These are phyloP conservation scores for Ephialtes manifestator DNA, from an alignment of 2,888 invertebrate species.

Conservation along the genomic window DNA sequence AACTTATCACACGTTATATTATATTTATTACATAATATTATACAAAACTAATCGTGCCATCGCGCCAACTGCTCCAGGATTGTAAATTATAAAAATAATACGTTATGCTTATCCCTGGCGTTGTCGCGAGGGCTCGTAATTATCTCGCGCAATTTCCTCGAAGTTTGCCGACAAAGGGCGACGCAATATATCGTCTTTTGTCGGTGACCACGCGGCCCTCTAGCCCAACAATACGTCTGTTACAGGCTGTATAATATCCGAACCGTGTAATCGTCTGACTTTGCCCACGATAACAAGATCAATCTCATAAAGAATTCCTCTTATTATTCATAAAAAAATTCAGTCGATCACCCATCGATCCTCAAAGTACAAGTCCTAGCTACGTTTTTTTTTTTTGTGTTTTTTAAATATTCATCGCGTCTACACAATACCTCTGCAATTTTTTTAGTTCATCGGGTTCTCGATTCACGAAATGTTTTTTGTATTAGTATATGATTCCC, in stretches of 20 bases:
- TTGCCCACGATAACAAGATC: background rate
- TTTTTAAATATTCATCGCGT: too few species aligned
- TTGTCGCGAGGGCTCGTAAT: constrained; percentile 73
- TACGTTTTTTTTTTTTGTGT: constrained; percentile 37
- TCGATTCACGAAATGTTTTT: constrained; percentile 31
- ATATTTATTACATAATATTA: constrained; percentile 71
- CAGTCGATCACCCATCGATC: constrained; percentile 18
- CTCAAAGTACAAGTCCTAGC: constrained; percentile 49
- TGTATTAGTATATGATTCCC: constrained; percentile 27
- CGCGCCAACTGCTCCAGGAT: constrained; percentile 76
- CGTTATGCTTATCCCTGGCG: constrained; percentile 77
- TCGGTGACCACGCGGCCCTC: constrained; percentile 14
- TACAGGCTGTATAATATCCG: constrained; percentile 23
- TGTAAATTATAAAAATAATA: constrained; percentile 84
- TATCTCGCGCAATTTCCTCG: constrained; percentile 40
- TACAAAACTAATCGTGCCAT: constrained; percentile 76
- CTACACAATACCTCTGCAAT: background rate
- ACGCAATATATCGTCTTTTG: background rate
- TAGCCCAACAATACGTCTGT: constrained; percentile 32
- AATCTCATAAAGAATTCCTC: background rate
- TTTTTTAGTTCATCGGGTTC: constrained; percentile 38
- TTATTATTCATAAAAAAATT: background rate
- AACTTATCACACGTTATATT: constrained; percentile 66
- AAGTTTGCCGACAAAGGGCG: constrained; percentile 22
- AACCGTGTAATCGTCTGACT: constrained; percentile 17